Evolutionary conservation across 2,113 vertebrate species (phyloP).

Genomic region (Entomyzon cyanotis): DNA sequence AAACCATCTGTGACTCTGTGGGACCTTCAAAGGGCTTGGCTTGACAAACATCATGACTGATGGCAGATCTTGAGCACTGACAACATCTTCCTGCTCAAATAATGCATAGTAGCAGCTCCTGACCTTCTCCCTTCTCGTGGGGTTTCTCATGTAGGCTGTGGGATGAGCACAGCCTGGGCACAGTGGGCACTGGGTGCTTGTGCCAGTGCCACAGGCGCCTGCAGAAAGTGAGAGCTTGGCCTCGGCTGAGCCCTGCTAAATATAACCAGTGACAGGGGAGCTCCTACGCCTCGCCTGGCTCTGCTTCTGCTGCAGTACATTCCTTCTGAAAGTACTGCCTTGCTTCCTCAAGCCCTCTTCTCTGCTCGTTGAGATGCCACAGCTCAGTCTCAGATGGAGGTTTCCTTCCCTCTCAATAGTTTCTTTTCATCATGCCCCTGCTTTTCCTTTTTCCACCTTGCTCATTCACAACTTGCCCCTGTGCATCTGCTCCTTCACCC

Average conservation of each 20-base stretch:
- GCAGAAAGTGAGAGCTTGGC: background rate
- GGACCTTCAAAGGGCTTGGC: background rate
- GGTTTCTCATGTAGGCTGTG: background rate
- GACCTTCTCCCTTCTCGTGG: background rate
- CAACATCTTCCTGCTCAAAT: background rate
- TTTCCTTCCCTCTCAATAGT: background rate
- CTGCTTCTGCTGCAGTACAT: fast-evolving
- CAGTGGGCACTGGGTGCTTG: fast-evolving
- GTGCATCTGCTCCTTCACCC: background rate
- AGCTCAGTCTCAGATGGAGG: background rate
- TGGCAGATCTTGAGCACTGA: background rate
- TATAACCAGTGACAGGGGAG: background rate
- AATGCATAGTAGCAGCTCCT: background rate
- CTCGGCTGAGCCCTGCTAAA: background rate
- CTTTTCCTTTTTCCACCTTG: background rate
- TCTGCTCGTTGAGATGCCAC: background rate
- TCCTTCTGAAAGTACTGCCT: background rate
- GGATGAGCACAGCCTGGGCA: background rate
- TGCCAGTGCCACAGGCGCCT: fast-evolving
- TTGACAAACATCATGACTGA: background rate
- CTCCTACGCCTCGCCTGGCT: background rate
- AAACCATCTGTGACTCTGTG: fast-evolving
- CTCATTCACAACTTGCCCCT: background rate
- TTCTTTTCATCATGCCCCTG: background rate
- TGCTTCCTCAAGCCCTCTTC: background rate